Evolutionary conservation across 2,888 invertebrate species (phyloP).

Genomic region (Phortica okadai): DNA sequence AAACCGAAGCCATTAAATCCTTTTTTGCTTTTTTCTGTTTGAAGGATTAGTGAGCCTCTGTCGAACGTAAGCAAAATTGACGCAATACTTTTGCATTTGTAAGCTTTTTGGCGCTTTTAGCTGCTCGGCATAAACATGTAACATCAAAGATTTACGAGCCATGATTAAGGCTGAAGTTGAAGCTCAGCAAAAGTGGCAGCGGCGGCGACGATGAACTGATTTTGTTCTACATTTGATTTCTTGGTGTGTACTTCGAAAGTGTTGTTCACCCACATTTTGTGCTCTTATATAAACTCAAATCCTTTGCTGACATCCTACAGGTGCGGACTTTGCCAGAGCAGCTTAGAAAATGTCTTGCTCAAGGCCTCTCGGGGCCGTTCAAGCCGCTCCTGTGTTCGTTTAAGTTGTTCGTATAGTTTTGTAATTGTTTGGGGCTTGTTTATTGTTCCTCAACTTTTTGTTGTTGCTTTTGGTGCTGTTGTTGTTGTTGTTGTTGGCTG

Average conservation of each 20-base stretch:
- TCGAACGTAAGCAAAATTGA: neutral
- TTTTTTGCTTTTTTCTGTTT: neutral
- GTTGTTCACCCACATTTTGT: too few relatives aligned
- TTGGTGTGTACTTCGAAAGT: too few relatives aligned
- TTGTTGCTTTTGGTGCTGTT: neutral
- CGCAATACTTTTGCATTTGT: neutral
- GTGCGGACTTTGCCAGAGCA: too few relatives aligned
- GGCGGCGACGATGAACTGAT: too few relatives aligned
- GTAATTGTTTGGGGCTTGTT: constrained; percentile 31
- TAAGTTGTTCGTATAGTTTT: constrained; percentile 13
- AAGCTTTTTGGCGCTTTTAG: neutral
- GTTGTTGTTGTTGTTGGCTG: constrained; percentile 14
- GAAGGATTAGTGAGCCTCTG: too few relatives aligned
- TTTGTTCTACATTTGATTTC: too few relatives aligned
- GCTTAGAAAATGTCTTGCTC: neutral
- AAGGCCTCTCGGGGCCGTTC: neutral
- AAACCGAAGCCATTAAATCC: neutral
- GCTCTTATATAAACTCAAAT: too few relatives aligned
- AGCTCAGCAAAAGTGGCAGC: too few relatives aligned
- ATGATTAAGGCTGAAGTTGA: constrained; percentile 60
- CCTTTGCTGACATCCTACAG: too few relatives aligned
- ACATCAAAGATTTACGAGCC: constrained; percentile 70
- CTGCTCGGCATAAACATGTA: constrained; percentile 55
- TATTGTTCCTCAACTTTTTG: constrained; percentile 5
- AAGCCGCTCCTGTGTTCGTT: neutral